Evolutionary conservation across 2,888 invertebrate species (phyloP), one percentile per base, ranked within the genome.

Genomic region (Drosophila affinis): DNA sequence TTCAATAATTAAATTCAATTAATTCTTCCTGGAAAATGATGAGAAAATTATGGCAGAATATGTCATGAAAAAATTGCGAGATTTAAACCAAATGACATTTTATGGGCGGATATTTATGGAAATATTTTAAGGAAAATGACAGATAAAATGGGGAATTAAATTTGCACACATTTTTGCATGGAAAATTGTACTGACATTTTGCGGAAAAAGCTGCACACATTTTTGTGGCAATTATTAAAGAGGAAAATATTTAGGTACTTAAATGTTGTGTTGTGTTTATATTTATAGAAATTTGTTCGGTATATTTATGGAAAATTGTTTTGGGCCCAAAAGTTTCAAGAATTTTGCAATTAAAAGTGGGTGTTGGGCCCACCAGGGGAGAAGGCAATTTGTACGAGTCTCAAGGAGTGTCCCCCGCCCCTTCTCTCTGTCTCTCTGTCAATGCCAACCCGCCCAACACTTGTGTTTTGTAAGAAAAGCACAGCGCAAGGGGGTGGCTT

Each of bases 401-500:
- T n/a, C 48, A 48, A 56, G n/a, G 46, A 18, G 46, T 32, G 10
- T 32, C 32, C 9, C 24, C 24, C 24, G 4, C 32, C 7, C 29
- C 29, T 12, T 10, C 32, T 10, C 32, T 32, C 10, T 32, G 9
- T 10, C 9, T 3, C 32, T 32, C 9, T 32, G 32, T 10, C 56
- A 29, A 45, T 55, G 17, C 32, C 45, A 7, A 21, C 24, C 12
- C 54, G 21, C 18, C 62, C 27, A 27, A 34, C 34, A 32, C 64
- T 29, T 10, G 9, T 27, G 2, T 14, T 56, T 14, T 18, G 10
- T 44, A 58, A 18, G 27, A 46, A 53, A 32, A 21, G 59, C 32
- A 27, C 45, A 49, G 61, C 62, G 63, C 21, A 51, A 49, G 52
- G 29, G 18, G 14, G 60, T 54, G 68, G 85, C 83, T 84, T 84